phyloP scores from a whole-genome alignment of 2,888 invertebrate species.

The Dryadula phaetusa region DNA sequence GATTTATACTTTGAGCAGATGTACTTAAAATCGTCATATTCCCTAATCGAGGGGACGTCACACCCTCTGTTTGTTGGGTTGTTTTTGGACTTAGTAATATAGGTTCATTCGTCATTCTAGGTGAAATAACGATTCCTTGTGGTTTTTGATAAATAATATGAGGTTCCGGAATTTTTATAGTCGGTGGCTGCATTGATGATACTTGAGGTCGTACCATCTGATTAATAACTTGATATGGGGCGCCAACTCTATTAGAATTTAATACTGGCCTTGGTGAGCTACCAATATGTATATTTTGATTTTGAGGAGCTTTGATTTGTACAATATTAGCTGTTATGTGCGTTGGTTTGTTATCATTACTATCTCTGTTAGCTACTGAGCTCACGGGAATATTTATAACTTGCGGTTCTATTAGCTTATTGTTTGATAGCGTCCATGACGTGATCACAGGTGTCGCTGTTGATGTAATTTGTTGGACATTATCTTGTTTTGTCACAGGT shows the following conservation, averaged over 20 bases:
- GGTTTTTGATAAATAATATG: constrained; percentile 78
- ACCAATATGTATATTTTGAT: constrained; percentile 60
- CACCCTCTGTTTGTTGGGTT: constrained; percentile 65
- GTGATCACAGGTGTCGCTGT: constrained; percentile 82
- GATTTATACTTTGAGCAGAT: constrained; percentile 68
- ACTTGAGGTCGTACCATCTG: constrained; percentile 71
- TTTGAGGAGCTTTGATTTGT: constrained; percentile 70
- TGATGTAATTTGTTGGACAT: constrained; percentile 67
- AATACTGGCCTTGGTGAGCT: constrained; percentile 66
- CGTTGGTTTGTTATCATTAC: constrained; percentile 66
- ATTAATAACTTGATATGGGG: constrained; percentile 78
- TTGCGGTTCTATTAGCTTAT: constrained; percentile 73
- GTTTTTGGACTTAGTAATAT: constrained; percentile 75
- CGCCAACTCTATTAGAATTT: constrained; percentile 63
- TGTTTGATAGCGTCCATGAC: constrained; percentile 81
- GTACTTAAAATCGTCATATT: constrained; percentile 74
- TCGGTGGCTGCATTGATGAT: constrained; percentile 85
- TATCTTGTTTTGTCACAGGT: constrained; percentile 66
- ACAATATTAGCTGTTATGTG: constrained; percentile 75
- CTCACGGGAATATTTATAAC: constrained; percentile 66
- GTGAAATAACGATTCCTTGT: constrained; percentile 76
- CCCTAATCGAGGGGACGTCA: constrained; percentile 69
- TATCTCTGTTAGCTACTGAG: constrained; percentile 58
- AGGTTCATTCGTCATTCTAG: constrained; percentile 69
- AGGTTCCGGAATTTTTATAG: constrained; percentile 86